phyloP scores from a whole-genome alignment of 1,140 invertebrate species.

The Lasioglossum baleicum region DNA sequence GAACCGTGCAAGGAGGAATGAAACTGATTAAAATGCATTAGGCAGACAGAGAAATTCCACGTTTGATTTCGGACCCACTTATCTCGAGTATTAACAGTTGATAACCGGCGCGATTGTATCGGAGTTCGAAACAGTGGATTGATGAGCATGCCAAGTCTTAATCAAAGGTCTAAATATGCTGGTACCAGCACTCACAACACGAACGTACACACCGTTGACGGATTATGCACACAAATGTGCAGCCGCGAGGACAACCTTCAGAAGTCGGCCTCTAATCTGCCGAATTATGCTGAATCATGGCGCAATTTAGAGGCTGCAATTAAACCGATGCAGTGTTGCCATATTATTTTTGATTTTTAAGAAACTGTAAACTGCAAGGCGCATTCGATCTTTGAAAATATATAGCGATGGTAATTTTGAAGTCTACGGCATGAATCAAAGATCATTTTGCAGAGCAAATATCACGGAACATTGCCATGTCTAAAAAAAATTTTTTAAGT shows the following conservation, averaged over 20 bases:
- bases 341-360: not conserved
- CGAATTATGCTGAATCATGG: constrained; percentile 11
- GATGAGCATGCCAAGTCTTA: constrained; percentile 40
- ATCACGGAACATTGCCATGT: too few species aligned
- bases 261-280: constrained; percentile 35
- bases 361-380: too few species aligned
- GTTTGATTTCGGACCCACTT: constrained; percentile 42
- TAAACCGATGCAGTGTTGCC: not conserved
- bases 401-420: too few species aligned
- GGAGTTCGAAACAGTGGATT: constrained; percentile 46
- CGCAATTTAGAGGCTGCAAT: not conserved
- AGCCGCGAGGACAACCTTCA: constrained; percentile 31
- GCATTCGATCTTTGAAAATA: too few species aligned
- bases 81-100: constrained; percentile 49
- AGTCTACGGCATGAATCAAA: too few species aligned
- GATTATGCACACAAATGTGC: constrained; percentile 35
- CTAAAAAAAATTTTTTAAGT: too few species aligned
- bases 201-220: not conserved
- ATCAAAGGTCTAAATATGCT: constrained; percentile 61
- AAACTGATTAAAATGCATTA: constrained; percentile 50
- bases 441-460: too few species aligned
- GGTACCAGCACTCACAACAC: constrained; percentile 52
- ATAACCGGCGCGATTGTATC: constrained; percentile 47
- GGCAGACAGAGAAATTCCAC: constrained; percentile 11
- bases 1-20: constrained; percentile 4